Base-by-base conservation (phyloP, 37 sponge, comb jelly and placozoan genomes). In the Bolinopsis microptera region DNA sequence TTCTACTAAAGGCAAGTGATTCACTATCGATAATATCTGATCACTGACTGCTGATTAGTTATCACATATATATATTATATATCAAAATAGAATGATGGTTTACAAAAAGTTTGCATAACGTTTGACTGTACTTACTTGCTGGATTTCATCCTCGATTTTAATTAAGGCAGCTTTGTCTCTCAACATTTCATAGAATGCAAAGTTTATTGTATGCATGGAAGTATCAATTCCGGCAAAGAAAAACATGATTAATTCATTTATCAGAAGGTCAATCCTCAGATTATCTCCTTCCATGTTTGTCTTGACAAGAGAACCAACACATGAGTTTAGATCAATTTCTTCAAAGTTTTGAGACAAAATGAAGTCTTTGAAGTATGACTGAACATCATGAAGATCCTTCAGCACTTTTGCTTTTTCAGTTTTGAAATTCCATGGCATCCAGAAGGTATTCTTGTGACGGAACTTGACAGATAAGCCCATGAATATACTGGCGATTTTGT, bases 171-270 rank as follows among this genome's bases (percentile, higher is more conserved):
- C 80, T 35, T 77, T 77, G 22, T 77, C 21, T 32, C 80, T 77
- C 0, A 77, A 32, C 22, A 77, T 1, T 32, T 77, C 80, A 77
- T 35, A 77, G 36, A 77, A 77, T 31, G 80, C 80, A 77, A 77
- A 77, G 37, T 34, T 77, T 77, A 77, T 77, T 35, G 80, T 77
- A 32, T 77, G 80, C 5, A 77, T 32, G 13, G 80, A 77, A 9
- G 80, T 77, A 35, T 77, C 80, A 77, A 77, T 32, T 13, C 80
- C 80, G 5, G 80, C 80, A 77, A 77, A 77, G 32, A 77, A 77
- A 36, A 77, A 77, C 32, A 32, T 77, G 35, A 77, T 34, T 32
- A 77, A 32, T 16, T 77, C 80, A 77, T 77, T 77, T 0, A 77
- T 77, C 18, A 77, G 80, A 16, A 32, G 33, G 32, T 77, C 35